Conservation (phyloP, 2,113 vertebrate genomes). For the Oryzias curvinotus region DNA sequence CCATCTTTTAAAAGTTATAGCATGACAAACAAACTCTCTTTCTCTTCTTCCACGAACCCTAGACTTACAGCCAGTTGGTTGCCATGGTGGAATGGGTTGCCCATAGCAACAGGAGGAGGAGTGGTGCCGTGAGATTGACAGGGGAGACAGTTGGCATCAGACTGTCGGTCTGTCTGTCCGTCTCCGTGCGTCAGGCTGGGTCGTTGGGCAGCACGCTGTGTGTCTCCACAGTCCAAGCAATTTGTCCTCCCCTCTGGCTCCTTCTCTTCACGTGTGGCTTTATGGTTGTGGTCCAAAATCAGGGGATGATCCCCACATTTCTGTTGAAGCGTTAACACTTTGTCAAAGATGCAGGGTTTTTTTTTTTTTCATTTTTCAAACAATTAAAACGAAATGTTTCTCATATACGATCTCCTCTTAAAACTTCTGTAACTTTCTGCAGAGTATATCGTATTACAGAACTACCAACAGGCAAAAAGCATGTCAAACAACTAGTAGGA, state of each 20-base stretch:
- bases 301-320: constrained; percentile 78
- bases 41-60: constrained; percentile 52
- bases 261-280: constrained; percentile 9
- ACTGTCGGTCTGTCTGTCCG: constrained; percentile 78
- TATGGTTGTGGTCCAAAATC: constrained; percentile 39
- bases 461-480: too few relatives aligned
- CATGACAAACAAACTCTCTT: constrained; percentile 77
- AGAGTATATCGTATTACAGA: too few relatives aligned
- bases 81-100: constrained; percentile 80
- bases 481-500: too few relatives aligned
- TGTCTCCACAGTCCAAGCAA: constrained; percentile 40
- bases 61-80: constrained; percentile 85
- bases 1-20: constrained; percentile 79
- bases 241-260: constrained; percentile 21
- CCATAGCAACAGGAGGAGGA: constrained; percentile 86
- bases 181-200: constrained; percentile 66
- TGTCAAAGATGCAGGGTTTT: background rate
- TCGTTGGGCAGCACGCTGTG: constrained; percentile 59
- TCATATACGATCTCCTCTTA: too few relatives aligned
- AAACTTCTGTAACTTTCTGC: too few relatives aligned
- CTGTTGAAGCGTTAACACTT: constrained; percentile 49
- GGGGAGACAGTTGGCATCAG: constrained; percentile 84
- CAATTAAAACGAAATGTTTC: too few relatives aligned
- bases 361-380: too few relatives aligned
- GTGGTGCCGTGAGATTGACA: constrained; percentile 81